These are phyloP conservation scores for Pseudonaja textilis DNA, from an alignment of 2,113 vertebrate genomes.

Conservation along the genomic window DNA sequence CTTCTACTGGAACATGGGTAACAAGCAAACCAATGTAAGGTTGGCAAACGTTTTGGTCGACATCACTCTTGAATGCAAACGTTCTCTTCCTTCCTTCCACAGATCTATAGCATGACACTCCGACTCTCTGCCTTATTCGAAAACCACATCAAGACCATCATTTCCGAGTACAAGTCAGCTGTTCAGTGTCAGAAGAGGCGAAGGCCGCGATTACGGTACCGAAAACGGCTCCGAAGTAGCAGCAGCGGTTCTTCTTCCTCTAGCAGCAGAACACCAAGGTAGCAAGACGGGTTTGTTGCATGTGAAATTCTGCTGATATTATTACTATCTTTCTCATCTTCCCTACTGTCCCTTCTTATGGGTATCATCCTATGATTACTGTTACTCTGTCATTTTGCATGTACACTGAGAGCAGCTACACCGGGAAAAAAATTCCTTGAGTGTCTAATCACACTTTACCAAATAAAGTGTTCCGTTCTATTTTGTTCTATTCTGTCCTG, in stretches of 20 bases:
- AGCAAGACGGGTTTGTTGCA: fast-evolving
- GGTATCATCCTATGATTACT: not conserved
- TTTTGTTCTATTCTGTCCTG: not conserved
- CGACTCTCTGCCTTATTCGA: conserved; percentile 95
- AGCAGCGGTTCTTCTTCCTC: conserved; percentile 83
- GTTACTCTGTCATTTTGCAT: not conserved
- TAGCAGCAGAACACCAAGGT: conserved; percentile 81
- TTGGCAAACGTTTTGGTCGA: not conserved
- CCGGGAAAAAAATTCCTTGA: not conserved
- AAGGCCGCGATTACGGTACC: conserved; percentile 74
- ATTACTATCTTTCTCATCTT: not conserved
- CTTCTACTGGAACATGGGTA: not conserved
- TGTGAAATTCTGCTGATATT: not conserved
- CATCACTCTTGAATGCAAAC: not conserved
- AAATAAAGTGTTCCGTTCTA: not conserved
- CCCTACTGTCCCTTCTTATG: not conserved
- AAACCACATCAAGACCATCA: conserved; percentile 86
- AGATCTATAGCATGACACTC: conserved; percentile 98
- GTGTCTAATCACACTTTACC: not conserved
- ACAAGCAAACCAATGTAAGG: not conserved
- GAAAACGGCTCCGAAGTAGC: conserved; percentile 83
- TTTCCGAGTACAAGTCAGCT: conserved; percentile 91
- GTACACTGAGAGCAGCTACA: too few species aligned
- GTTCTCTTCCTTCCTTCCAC: not conserved
- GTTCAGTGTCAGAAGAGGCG: conserved; percentile 84